phyloP scores from a whole-genome alignment of 2,888 invertebrate species.

The Crematogaster levior region DNA sequence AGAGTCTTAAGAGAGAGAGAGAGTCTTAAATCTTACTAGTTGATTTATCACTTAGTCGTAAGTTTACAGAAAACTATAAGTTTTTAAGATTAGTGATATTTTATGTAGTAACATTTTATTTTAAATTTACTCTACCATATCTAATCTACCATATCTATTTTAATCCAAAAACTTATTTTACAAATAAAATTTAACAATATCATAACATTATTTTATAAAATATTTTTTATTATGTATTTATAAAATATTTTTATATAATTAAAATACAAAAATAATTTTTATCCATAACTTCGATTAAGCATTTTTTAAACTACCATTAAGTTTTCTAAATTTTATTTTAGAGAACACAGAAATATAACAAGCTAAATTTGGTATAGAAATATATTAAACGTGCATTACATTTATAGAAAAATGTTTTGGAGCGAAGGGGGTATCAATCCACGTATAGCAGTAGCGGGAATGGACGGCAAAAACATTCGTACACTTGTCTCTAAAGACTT shows the following conservation, averaged over 20 bases:
- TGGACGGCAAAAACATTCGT: conserved; percentile 92
- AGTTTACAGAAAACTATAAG: not conserved
- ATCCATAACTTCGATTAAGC: not conserved
- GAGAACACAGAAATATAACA: not conserved
- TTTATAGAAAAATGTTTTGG: conserved; percentile 94
- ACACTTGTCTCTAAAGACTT: conserved; percentile 89
- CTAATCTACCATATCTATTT: not conserved
- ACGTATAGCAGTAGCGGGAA: conserved; percentile 92
- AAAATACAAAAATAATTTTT: not conserved
- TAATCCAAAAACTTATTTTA: not conserved
- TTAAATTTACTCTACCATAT: not conserved
- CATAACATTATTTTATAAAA: too few relatives aligned
- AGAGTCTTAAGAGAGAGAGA: too few relatives aligned
- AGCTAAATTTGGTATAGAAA: not conserved
- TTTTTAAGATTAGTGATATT: not conserved
- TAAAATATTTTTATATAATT: conserved; percentile 1
- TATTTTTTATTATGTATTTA: too few relatives aligned
- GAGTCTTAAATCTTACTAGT: not conserved
- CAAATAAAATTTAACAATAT: not conserved
- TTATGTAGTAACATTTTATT: not conserved
- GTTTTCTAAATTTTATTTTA: not conserved
- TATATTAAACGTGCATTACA: not conserved
- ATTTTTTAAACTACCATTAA: too few relatives aligned
- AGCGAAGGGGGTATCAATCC: conserved; percentile 93
- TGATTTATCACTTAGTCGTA: not conserved